Base-by-base conservation (phyloP, 2,113 vertebrate species). In the Catharus minimus region DNA sequence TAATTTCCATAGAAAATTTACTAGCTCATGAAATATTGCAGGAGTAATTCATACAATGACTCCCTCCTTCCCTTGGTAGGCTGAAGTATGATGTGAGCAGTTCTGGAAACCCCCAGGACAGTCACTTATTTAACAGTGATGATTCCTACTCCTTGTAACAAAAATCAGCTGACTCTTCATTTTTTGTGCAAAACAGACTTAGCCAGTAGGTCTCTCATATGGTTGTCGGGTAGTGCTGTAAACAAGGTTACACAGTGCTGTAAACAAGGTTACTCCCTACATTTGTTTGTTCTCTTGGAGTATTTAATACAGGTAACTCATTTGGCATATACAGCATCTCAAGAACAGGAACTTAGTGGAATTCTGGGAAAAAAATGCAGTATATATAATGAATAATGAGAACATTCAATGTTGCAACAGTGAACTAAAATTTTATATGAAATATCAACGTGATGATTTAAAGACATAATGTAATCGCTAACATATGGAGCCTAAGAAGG, bases 1-100 rank as follows among this genome's bases (percentile, higher is more conserved):
- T 95, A 91, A 95, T 93, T 93, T 95, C 90, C 89, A 90, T 86
- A 89, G 93, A 93, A 96, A 96, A 96, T 93, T 90, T 91, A 94
- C 95, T 91, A 92, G 90, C 94, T 93, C 77, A 56, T 95, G 91
- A 96, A 94, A 95, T 95, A 96, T 78, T 92, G 92, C 88, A 57
- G 75, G 67, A 94, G 92, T 93, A 93, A 90, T 93, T 94, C 83
- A 43, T 92, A 39, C 68, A 74, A 36, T 44, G 58, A 46, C 62
- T 95, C 82, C 44, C 66, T 96, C 71, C 74, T 94, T 60, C 60
- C 49, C 49, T 86, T 73, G 69, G 77, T 91, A 79, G 68, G 55
- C 76, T 95, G 88, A 95, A 89, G 93, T 82, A 94, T 87, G 82
- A 91, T 90, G 60, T 74, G 71, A 95, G 64, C 55, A 80, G 75